These are phyloP conservation scores for Cynopterus sphinx DNA, from an alignment of 2,797 vertebrate species.

Conservation along the genomic window DNA sequence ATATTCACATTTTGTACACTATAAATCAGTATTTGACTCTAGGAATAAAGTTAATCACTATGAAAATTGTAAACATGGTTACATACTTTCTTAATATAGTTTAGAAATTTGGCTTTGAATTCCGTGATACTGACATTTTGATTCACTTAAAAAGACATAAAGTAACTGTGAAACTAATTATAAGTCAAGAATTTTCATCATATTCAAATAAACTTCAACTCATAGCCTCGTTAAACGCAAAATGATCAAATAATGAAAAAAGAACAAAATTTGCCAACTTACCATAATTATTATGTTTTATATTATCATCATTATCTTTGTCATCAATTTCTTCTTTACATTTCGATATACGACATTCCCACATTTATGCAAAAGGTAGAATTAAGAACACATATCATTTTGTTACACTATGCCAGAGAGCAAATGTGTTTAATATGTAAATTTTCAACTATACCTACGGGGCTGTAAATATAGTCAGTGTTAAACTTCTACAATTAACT, in stretches of 20 bases:
- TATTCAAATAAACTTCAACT: constrained; percentile 56
- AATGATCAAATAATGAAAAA: constrained; percentile 52
- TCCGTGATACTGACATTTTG: constrained; percentile 32
- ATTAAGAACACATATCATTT: constrained; percentile 73
- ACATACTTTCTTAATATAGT: neutral
- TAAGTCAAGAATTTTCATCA: constrained; percentile 41
- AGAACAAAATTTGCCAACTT: constrained; percentile 50
- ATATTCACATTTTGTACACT: constrained; percentile 53
- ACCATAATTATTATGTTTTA: constrained; percentile 52
- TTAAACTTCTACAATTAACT: constrained; percentile 76
- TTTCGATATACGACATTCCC: constrained; percentile 45
- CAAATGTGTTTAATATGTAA: constrained; percentile 72
- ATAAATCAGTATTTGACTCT: constrained; percentile 39
- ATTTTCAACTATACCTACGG: constrained; percentile 66
- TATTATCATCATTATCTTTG: constrained; percentile 51
- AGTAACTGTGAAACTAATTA: constrained; percentile 27
- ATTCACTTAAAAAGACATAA: constrained; percentile 4
- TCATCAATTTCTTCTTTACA: constrained; percentile 33
- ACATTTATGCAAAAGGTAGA: constrained; percentile 60
- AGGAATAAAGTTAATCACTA: constrained; percentile 41
- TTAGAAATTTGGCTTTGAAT: constrained; percentile 25
- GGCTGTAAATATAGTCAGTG: constrained; percentile 70
- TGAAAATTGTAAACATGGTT: constrained; percentile 25
- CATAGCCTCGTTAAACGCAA: constrained; percentile 18
- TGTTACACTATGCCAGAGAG: constrained; percentile 68